Percentiles rank a stretch among this genome's conserved stretches.
phyloP scores from a whole-genome alignment of 2,113 vertebrate genomes.

The Poecilia latipinna region DNA sequence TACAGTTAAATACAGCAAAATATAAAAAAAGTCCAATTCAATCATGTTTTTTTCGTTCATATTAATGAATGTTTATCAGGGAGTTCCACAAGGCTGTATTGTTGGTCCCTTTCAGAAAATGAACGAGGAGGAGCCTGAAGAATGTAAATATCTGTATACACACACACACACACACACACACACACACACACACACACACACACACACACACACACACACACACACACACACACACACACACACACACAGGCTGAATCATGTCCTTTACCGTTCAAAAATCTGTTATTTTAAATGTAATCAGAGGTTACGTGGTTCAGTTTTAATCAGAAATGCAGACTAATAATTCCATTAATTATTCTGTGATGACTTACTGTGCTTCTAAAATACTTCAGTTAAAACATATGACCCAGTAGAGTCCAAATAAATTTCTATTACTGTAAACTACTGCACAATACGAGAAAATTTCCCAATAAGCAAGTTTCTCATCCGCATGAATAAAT shows the following conservation, averaged over 20 bases:
- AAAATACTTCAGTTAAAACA: not conserved
- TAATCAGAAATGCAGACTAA: not conserved
- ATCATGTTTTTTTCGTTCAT: not conserved
- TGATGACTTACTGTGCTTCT: too few species aligned
- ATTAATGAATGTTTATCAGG: not conserved
- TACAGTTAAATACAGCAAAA: not conserved
- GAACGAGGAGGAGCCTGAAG: constrained; percentile 17
- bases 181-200: too few species aligned
- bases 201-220: too few species aligned
- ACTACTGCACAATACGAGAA: not conserved
- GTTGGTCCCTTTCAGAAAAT: too few species aligned
- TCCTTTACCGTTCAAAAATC: not conserved
- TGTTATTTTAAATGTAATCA: not conserved
- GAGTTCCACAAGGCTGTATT: too few species aligned
- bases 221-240: too few species aligned
- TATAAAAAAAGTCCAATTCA: not conserved
- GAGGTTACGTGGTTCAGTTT: not conserved
- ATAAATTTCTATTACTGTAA: not conserved
- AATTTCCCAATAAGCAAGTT: not conserved
- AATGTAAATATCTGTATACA: not conserved
- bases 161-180: too few species aligned
- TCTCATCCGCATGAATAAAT: not conserved
- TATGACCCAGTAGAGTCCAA: not conserved
- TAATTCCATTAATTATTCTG: not conserved
- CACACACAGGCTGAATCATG: not conserved